phyloP scores from a whole-genome alignment of 1,140 invertebrate genomes.

The Fopius arisanus region DNA sequence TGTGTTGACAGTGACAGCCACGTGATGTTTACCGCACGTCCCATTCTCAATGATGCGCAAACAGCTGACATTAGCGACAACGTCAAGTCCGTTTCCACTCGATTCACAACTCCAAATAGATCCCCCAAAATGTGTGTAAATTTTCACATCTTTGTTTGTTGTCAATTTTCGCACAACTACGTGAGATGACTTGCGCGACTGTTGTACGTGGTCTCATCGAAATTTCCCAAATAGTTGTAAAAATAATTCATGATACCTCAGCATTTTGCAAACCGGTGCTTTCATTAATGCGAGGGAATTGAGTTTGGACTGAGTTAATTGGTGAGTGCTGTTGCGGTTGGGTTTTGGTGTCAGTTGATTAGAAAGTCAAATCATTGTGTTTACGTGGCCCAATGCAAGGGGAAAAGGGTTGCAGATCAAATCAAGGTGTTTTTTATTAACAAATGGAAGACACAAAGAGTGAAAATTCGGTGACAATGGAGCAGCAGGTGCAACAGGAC shows the following conservation, averaged over 20 bases:
- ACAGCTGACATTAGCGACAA: conserved; percentile 1
- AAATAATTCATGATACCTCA: neutral
- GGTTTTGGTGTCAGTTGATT: neutral
- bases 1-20: neutral
- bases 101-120: conserved; percentile 6
- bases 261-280: neutral
- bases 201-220: neutral
- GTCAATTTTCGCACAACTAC: neutral
- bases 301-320: neutral
- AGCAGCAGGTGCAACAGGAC: neutral
- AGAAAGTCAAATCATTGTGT: neutral
- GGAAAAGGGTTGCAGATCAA: neutral
- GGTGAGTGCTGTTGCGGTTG: neutral
- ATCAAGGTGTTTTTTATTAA: neutral
- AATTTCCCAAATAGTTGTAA: neutral
- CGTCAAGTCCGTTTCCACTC: neutral
- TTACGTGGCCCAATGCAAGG: neutral
- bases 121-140: neutral
- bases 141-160: conserved; percentile 4
- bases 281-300: neutral
- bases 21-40: neutral
- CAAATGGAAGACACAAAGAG: neutral
- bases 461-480: neutral
- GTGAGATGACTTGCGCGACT: neutral
- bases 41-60: neutral